Conservation (phyloP, 2,113 vertebrate species). For the Grus americana region DNA sequence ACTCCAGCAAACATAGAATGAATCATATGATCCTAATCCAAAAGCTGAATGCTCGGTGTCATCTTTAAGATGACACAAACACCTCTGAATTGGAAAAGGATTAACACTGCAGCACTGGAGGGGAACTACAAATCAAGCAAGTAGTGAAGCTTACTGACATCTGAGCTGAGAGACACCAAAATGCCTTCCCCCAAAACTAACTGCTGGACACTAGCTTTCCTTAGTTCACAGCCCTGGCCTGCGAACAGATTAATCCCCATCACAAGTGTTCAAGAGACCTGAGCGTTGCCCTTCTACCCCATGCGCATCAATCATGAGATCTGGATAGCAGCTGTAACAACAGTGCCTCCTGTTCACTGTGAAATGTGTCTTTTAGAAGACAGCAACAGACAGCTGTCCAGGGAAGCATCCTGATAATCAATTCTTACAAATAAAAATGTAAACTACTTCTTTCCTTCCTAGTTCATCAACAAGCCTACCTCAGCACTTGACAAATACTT, state of each 20-base stretch:
- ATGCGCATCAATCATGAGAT: not conserved
- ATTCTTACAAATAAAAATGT: not conserved
- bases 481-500: not conserved
- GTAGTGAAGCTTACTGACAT: not conserved
- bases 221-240: not conserved
- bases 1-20: not conserved
- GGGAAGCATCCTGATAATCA: not conserved
- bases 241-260: not conserved
- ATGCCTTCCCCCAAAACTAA: not conserved
- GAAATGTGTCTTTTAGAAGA: not conserved
- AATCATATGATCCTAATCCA: not conserved
- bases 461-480: not conserved
- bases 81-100: not conserved
- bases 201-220: not conserved
- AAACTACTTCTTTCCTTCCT: not conserved
- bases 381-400: not conserved
- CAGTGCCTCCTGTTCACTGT: not conserved
- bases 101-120: not conserved
- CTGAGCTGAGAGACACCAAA: not conserved
- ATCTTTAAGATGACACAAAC: not conserved
- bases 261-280: accelerated
- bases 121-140: not conserved
- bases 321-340: accelerated
- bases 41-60: not conserved
- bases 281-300: not conserved